A percentile compares a stretch with the other conserved stretches of the same genome.
These are phyloP conservation scores for Nezara viridula DNA, from an alignment of 2,888 invertebrate genomes.

Conservation along the genomic window DNA sequence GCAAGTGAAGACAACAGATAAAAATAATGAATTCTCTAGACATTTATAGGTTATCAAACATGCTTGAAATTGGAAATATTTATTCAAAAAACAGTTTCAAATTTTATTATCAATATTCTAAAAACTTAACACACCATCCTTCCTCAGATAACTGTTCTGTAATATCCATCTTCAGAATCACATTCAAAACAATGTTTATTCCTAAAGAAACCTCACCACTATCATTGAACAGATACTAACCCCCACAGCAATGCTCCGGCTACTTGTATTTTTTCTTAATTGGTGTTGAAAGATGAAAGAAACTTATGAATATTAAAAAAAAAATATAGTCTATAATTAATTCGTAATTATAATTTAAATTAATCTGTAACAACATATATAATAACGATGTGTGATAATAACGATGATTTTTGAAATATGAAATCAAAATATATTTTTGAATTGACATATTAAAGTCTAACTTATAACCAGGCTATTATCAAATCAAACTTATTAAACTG, in stretches of 20 bases:
- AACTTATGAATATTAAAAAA: neutral
- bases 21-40: neutral
- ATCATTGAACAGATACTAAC: slow-evolving; percentile 52
- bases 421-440: neutral
- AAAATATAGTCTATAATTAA: neutral
- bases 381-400: too few species aligned
- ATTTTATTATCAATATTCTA: neutral
- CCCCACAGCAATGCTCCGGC: slow-evolving; percentile 32
- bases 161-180: slow-evolving; percentile 51
- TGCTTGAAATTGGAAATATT: slow-evolving; percentile 33
- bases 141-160: slow-evolving; percentile 50
- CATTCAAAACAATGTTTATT: slow-evolving; percentile 51
- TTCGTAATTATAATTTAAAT: neutral
- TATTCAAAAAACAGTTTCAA: neutral
- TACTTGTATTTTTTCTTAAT: neutral
- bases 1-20: slow-evolving; percentile 62
- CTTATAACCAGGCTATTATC: neutral
- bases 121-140: slow-evolving; percentile 50
- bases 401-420: neutral
- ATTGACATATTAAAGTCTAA: neutral
- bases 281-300: neutral
- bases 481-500: neutral
- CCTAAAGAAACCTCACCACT: slow-evolving; percentile 53
- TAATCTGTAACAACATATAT: neutral
- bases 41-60: slow-evolving; percentile 32